A percentile compares a stretch with the other conserved stretches of the same genome.
These are phyloP conservation scores for Heliconius cydno DNA, from an alignment of 2,888 invertebrate genomes.

Conservation along the genomic window DNA sequence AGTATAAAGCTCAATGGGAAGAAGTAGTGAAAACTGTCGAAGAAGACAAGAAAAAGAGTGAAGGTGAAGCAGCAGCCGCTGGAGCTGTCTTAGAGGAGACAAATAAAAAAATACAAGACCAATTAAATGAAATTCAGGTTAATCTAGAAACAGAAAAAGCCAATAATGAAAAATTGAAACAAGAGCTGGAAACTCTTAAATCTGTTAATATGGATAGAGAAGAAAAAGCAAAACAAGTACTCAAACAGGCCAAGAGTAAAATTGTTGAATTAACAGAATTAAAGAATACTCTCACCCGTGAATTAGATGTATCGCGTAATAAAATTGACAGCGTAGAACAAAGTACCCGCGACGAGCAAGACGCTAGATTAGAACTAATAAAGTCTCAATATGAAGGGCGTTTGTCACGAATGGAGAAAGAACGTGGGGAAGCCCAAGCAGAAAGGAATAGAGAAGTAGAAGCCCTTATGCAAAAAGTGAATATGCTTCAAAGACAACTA, in stretches of 20 bases:
- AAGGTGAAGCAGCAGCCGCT: conserved; percentile 80
- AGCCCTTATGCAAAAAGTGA: conserved; percentile 87
- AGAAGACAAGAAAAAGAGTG: conserved; percentile 84
- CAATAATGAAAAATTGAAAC: conserved; percentile 86
- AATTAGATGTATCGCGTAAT: conserved; percentile 81
- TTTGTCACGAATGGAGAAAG: conserved; percentile 88
- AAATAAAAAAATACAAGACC: conserved; percentile 81
- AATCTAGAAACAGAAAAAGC: conserved; percentile 77
- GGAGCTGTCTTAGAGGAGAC: conserved; percentile 72
- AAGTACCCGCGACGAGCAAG: conserved; percentile 82
- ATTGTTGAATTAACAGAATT: conserved; percentile 89
- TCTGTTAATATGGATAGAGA: conserved; percentile 84
- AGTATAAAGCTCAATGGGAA: conserved; percentile 94
- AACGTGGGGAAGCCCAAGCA: conserved; percentile 85
- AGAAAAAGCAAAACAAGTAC: conserved; percentile 85
- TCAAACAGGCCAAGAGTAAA: conserved; percentile 89
- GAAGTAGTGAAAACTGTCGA: conserved; percentile 88
- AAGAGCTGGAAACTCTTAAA: conserved; percentile 85
- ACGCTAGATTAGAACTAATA: conserved; percentile 83
- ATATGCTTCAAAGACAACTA: conserved; percentile 87
- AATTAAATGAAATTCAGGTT: conserved; percentile 70
- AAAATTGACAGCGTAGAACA: conserved; percentile 80
- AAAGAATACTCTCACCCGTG: conserved; percentile 84
- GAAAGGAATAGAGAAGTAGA: conserved; percentile 87
- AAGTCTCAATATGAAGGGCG: conserved; percentile 89